Percentiles rank a stretch among this genome's conserved stretches.
These are phyloP conservation scores for Thamnophis elegans DNA, from an alignment of 2,797 vertebrate genomes.

Conservation along the genomic window DNA sequence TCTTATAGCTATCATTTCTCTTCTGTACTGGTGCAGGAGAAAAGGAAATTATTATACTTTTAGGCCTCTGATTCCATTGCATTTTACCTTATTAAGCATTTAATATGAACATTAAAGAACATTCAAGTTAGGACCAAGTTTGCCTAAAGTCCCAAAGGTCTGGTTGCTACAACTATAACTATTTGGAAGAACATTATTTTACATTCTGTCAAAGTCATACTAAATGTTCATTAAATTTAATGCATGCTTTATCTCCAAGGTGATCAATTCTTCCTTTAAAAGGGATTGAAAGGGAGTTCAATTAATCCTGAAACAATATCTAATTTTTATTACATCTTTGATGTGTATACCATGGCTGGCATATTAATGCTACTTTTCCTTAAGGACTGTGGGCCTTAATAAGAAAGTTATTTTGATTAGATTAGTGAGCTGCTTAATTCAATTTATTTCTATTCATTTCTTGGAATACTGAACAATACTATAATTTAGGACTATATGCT, in stretches of 20 bases:
- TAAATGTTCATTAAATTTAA: conserved; percentile 38
- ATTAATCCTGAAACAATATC: conserved; percentile 1
- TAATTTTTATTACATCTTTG: neutral
- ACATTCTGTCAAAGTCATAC: conserved; percentile 43
- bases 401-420: conserved; percentile 12
- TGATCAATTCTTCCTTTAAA: conserved; percentile 11
- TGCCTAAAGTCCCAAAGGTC: conserved; percentile 46
- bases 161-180: conserved; percentile 30
- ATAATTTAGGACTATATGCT: neutral
- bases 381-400: neutral
- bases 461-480: rapidly evolving
- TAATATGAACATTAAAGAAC: conserved; percentile 62
- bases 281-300: neutral
- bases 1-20: neutral
- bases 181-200: conserved; percentile 46
- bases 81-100: conserved; percentile 46
- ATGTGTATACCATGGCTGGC: neutral
- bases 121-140: conserved; percentile 41
- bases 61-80: conserved; percentile 57
- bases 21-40: conserved; percentile 38
- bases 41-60: conserved; percentile 51
- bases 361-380: conserved; percentile 12
- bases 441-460: conserved; percentile 2
- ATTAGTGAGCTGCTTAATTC: conserved; percentile 20
- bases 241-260: conserved; percentile 6